Evolutionary conservation across 1,140 invertebrate species (phyloP).

Genomic region (Melanaphis sacchari): DNA sequence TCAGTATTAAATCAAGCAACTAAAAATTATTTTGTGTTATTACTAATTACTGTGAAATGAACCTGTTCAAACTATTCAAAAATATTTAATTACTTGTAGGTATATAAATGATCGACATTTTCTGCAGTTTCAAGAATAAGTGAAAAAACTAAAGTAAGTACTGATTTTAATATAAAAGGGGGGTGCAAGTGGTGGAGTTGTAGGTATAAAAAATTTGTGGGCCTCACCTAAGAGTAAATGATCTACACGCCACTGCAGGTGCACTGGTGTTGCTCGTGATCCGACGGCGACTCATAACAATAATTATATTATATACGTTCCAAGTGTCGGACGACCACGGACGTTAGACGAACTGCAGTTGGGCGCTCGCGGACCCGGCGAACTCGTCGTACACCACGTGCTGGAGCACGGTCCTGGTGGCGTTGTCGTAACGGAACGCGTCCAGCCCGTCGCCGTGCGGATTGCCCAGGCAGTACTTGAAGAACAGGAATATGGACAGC

Average conservation of each 20-base stretch:
- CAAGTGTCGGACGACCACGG: background rate
- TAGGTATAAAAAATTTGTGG: background rate
- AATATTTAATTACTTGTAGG: no score
- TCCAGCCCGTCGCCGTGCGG: background rate
- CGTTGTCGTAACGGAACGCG: conserved; percentile 45
- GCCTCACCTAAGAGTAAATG: no score
- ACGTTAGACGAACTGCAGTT: background rate
- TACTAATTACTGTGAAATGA: no score
- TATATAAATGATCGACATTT: no score
- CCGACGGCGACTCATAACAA: background rate
- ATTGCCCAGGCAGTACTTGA: conserved; percentile 61
- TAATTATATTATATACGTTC: background rate
- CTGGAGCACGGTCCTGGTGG: background rate
- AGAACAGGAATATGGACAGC: conserved; percentile 60
- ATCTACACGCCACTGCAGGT: no score
- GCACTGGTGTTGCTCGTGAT: background rate
- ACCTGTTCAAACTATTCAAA: no score
- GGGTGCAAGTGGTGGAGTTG: no score
- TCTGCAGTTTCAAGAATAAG: no score
- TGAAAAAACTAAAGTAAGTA: no score
- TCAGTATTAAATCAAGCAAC: background rate
- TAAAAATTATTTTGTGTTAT: no score
- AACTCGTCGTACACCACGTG: conserved; percentile 31
- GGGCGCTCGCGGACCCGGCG: background rate
- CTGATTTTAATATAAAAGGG: no score